Evolutionary conservation across 2,113 vertebrate species (phyloP), one percentile per base, ranked within the genome.

Genomic region (Uria lomvia): DNA sequence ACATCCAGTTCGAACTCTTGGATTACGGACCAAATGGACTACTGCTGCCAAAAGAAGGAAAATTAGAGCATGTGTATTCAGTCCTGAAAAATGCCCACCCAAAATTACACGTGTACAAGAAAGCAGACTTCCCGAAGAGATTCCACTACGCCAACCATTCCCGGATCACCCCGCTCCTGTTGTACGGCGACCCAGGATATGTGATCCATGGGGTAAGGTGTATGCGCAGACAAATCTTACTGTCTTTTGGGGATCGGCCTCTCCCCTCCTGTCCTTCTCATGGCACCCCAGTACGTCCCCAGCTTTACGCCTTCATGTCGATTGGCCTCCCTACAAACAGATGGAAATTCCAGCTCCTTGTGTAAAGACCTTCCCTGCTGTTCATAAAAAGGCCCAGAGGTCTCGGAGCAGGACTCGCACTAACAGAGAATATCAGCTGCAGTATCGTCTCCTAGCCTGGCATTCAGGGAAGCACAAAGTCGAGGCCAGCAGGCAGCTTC

Each of bases 181-280:
- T 99, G 78, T 98, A 98, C 92, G 47, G 98, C 0, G 99, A 99
- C 12, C 95, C 96, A 0, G 99, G 99, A 96, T 99, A 99, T 0
- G 98, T 99, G 24, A 99, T 99, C 95, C 99, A 99, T 0, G 99
- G 99, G 98, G 99, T 99, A 96, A 92, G 99, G 47, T 3, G 13
- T 0, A 38, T 0, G 16, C 12, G 1, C 65, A 38, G 68, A 32
- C 22, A 21, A 0, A 24, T 8, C 38, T 53, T 11, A 2, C 43
- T 72, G 16, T 22, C 47, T 68, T 49, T 42, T 15, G 20, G 66
- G 50, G n/a, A 52, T 13, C 60, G 72, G 68, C 52, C 60, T 45
- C 27, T 56, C 71, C 19, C 68, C 22, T 93, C 53, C 45, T 50
- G 14, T 29, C 83, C 23, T 34, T 42, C 53, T 43, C 52, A 10